Base-by-base conservation (phyloP, 2,113 vertebrate species). In the Myocastor coypus region DNA sequence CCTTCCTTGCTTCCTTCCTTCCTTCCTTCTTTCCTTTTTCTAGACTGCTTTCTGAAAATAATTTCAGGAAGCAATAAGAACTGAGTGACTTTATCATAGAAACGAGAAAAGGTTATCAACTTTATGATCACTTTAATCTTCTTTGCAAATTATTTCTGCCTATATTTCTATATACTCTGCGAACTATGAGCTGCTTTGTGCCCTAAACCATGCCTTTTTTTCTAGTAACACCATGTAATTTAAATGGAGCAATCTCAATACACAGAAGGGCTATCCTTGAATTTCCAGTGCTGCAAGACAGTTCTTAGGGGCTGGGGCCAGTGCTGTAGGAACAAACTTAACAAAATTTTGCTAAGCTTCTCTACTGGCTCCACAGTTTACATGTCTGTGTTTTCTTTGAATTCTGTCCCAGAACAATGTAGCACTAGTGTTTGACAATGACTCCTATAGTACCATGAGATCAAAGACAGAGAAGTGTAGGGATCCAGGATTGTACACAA, bases 111-210 rank as follows among this genome's bases (percentile, higher is more conserved):
- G 46, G 8, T 46, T 46, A 46, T 95, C 64, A 89, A 93, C 89
- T 89, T 94, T 52, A 92, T 92, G 85, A 95, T 78, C 94, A 22
- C 59, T 73, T 87, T 83, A 92, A 59, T 64, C 81, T 96, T 61
- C 71, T 92, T 96, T 87, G 78, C 63, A 96, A 96, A 78, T 91
- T 83, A 75, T 94, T 93, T 89, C 40, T 89, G 55, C n/a, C 90
- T 83, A 71, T 91, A 57, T 97, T 97, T 96, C 97, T 97, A 89
- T 95, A 94, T 94, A 94, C 93, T 98, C 83, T 96, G 75, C 89
- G 96, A 93, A 98, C 94, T 92, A 40, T 30, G 71, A 97, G 71
- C 5, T 69, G 78, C 84, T 91, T 69, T 86, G 0, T 86, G 85
- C 82, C 37, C 89, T 83, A 81, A 96, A 59, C 87, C 42, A 66